Percentiles rank a stretch among this genome's conserved stretches.
Evolutionary conservation across 2,113 vertebrate species (phyloP).

Genomic region (Miniopterus natalensis): DNA sequence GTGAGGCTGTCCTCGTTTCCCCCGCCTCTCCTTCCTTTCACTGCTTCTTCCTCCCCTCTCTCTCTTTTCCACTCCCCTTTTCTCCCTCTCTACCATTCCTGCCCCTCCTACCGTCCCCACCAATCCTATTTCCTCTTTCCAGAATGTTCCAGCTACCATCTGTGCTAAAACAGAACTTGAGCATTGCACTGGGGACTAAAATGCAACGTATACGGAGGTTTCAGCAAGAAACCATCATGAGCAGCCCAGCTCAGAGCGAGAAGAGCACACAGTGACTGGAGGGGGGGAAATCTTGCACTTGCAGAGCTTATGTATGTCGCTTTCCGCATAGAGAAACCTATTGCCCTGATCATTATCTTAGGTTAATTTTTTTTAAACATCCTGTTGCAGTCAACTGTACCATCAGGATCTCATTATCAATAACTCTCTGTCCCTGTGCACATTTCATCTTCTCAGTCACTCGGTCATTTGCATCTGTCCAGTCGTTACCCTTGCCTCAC

Average conservation of each 20-base stretch:
- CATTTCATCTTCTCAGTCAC: background rate
- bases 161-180: background rate
- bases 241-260: background rate
- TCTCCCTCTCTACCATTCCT: background rate
- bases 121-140: background rate
- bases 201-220: background rate
- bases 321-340: background rate
- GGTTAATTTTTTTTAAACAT: background rate
- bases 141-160: background rate
- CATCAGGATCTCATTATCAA: background rate
- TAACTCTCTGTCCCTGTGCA: background rate
- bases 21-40: background rate
- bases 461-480: background rate
- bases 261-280: background rate
- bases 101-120: background rate
- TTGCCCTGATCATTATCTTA: background rate
- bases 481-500: background rate
- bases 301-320: background rate
- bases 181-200: background rate
- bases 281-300: background rate
- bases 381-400: background rate
- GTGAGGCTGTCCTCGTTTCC: background rate
- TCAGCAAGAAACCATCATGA: background rate
- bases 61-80: background rate
- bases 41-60: background rate